phyloP scores from a whole-genome alignment of 64 coral and sea anemone species.

The Montipora capricornis region DNA sequence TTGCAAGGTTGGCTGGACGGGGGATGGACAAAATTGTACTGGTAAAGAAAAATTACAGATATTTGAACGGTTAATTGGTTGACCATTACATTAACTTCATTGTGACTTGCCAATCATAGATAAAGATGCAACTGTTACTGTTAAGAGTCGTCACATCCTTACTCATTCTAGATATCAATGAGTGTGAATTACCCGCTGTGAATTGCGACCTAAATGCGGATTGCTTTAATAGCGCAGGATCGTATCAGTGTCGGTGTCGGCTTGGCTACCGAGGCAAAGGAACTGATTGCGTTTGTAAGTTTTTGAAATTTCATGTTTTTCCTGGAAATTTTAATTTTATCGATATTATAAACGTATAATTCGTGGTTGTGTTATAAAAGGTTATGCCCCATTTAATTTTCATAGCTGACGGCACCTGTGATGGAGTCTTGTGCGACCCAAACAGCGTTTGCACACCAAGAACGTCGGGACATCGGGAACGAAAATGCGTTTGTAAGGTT shows the following conservation, averaged over 20 bases:
- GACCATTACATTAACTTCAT: too few species aligned
- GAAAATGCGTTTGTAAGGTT: conserved; percentile 38
- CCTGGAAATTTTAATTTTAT: too few species aligned
- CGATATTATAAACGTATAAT: too few species aligned
- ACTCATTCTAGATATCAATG: conserved; percentile 64
- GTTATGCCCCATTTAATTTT: too few species aligned
- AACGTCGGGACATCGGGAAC: background rate
- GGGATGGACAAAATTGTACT: conserved; percentile 43
- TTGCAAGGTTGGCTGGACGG: conserved; percentile 41
- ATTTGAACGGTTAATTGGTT: too few species aligned
- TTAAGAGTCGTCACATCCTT: too few species aligned
- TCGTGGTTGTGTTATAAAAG: too few species aligned
- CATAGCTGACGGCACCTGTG: conserved; percentile 70
- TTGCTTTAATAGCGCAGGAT: conserved; percentile 78
- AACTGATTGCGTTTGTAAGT: conserved; percentile 71
- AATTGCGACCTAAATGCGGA: conserved; percentile 75
- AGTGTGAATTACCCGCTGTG: conserved; percentile 47
- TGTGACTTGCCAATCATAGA: too few species aligned
- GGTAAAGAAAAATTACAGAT: background rate
- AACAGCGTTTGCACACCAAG: conserved; percentile 54
- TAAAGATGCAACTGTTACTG: too few species aligned
- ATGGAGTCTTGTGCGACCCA: conserved; percentile 41
- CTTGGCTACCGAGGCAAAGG: conserved; percentile 86
- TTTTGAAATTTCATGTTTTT: background rate
- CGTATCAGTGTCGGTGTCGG: conserved; percentile 76